Base-by-base conservation (phyloP, 2,113 vertebrate genomes). In the Neomonachus schauinslandi region DNA sequence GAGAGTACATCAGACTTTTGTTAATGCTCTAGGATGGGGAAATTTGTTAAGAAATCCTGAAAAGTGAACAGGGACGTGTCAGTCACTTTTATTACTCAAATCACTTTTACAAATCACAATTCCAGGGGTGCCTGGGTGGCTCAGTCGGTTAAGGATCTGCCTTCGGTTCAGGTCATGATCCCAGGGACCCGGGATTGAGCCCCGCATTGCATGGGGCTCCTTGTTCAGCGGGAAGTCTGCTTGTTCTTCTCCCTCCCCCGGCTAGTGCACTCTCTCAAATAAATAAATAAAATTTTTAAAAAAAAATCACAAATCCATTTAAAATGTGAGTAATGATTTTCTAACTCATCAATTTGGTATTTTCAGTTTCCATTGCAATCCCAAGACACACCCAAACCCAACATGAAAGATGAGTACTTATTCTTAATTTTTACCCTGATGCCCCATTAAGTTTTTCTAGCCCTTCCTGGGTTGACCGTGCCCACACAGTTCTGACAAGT, bases 81-180 rank as follows among this genome's bases (percentile, higher is more conserved):
- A 33, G 63, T 16, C 63, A 67, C 63, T 67, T 67, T 67, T 33
- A 67, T 67, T 65, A n/a, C 72, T 86, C 24, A 82, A 71, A 59
- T 36, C 16, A 76, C 87, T 94, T 81, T 86, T 74, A 69, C 87
- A 77, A 86, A 81, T 69, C 51, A 71, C 76, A 92, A 55, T 69
- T 33, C 14, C 63, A 33, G 63, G 31, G 63, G 31, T 67, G 61
- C 31, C 14, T 67, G 31, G 31, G 63, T 67, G 31, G 63, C 63
- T 67, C 14, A 33, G 31, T 67, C 15, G 14, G 31, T 67, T 7
- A 67, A 67, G 31, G 63, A 67, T 33, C 63, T 16, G 31, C 14
- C 63, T 67, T 67, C 2, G 15, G 63, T 31, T 67, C 63, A 67
- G 63, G 31, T 67, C 63, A 33, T 67, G 63, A 28, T 67, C 63